phyloP scores from a whole-genome alignment of 2,797 vertebrate species.

The Scomberomorus guttatus region DNA sequence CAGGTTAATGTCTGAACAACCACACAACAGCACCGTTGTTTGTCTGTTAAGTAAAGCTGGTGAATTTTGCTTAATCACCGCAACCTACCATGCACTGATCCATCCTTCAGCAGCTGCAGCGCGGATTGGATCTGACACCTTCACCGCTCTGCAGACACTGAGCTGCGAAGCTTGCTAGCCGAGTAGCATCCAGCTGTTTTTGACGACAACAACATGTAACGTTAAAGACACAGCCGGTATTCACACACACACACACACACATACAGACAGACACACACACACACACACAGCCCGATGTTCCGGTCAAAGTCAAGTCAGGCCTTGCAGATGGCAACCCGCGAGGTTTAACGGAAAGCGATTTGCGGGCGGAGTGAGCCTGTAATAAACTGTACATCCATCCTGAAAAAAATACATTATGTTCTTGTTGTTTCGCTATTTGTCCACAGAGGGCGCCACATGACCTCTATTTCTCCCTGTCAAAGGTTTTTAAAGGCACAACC shows the following conservation, averaged over 20 bases:
- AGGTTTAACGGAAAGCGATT: background rate
- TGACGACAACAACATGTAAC: constrained; percentile 1
- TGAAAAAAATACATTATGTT: constrained; percentile 28
- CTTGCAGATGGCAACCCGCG: background rate
- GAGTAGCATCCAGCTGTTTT: constrained; percentile 56
- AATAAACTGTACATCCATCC: constrained; percentile 1
- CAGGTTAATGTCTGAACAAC: constrained; percentile 2
- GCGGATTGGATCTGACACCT: constrained; percentile 8
- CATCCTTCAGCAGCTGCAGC: constrained; percentile 41
- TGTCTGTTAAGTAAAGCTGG: background rate
- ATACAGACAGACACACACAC: background rate
- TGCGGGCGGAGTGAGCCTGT: too few species aligned
- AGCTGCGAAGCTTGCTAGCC: constrained; percentile 57
- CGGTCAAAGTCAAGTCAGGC: background rate
- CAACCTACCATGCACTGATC: constrained; percentile 3
- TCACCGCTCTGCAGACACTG: constrained; percentile 28
- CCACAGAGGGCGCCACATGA: constrained; percentile 52
- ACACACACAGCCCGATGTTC: background rate
- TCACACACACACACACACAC: background rate
- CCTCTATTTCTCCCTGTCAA: fast-evolving
- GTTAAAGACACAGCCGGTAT: background rate
- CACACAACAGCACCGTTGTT: background rate
- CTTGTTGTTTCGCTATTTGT: background rate
- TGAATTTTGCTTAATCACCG: background rate
- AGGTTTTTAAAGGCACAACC: background rate